phyloP scores from a whole-genome alignment of 2,113 vertebrate species.

The Psephotus haematonotus region DNA sequence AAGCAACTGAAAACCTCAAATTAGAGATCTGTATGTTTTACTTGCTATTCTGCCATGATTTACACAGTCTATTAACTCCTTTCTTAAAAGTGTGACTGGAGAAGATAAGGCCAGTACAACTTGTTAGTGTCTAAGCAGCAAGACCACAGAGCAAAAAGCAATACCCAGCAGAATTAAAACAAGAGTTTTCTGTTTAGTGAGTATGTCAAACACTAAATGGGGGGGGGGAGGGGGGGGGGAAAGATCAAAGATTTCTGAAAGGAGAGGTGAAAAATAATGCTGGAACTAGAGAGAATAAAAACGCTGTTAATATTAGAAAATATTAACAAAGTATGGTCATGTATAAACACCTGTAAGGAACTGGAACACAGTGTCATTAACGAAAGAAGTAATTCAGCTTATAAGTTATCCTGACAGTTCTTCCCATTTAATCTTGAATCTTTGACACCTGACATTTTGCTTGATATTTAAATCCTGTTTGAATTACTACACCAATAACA shows the following conservation, averaged over 20 bases:
- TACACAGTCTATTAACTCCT: background rate
- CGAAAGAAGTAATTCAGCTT: background rate
- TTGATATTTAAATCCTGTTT: background rate
- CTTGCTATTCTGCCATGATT: background rate
- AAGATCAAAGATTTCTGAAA: background rate
- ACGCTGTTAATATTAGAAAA: background rate
- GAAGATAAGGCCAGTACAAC: background rate
- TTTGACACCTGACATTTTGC: background rate
- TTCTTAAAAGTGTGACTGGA: background rate
- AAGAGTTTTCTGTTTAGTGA: background rate
- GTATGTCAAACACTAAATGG: background rate
- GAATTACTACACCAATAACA: background rate
- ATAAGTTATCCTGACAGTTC: background rate
- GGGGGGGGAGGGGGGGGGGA: accelerated
- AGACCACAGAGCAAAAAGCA: background rate
- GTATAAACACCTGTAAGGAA: background rate
- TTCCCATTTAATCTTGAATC: background rate
- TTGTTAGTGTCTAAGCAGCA: background rate
- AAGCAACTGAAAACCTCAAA: background rate
- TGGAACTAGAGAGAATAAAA: background rate
- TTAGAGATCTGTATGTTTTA: background rate
- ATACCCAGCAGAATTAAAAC: background rate
- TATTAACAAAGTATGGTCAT: background rate
- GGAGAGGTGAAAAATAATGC: background rate
- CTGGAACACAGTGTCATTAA: background rate